Base-by-base conservation (phyloP, 2,113 vertebrate genomes). In the Cyprinodon brontotheroides region DNA sequence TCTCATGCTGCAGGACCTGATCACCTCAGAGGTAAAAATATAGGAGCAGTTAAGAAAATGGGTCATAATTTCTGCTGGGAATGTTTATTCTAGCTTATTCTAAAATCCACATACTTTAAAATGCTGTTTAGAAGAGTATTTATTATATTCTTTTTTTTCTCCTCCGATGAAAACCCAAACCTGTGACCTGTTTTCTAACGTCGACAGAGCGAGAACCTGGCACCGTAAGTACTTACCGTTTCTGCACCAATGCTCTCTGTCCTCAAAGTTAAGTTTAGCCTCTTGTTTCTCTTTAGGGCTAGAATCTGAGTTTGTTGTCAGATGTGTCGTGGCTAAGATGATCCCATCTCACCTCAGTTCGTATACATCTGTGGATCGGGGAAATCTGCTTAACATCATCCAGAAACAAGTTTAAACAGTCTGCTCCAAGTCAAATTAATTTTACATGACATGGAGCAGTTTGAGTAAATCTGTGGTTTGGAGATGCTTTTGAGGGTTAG, bases 1-100 rank as follows among this genome's bases (percentile, higher is more conserved):
- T 81, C 87, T 0, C 91, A 92, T 72, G 37, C 84, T 12, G 66
- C 81, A 53, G 97, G 96, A 84, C 87, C 96, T 70, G 97, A 98
- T 37, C 96, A 97, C 95, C 95, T 97, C 92, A 96, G 96, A 97
- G 97, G 97, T 98, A 94, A 96, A 95, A 91, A 93, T 90, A 17
- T 62, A 4, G 12, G 37, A 17, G 4, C 36, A 39, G 36, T 7
- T 14, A 17, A 63, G 38, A 63, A 1, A 63, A 10, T 15, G 13
- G 61, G 14, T 38, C 38, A 38, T 36, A 29, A 12, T 62, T 62
- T 36, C 14, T 11, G 14, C 11, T 62, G 20, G 22, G 38, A 41
- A 6, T 67, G 40, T 22, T 66, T 57, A 0, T 2, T 47, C 65
- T 22, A 60, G 22, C 29, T 39, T 15, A 70, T 77, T 20, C 0